Percentiles rank a stretch among this genome's conserved stretches.
Conservation (phyloP, 2,113 vertebrate species). For the Equus przewalskii region DNA sequence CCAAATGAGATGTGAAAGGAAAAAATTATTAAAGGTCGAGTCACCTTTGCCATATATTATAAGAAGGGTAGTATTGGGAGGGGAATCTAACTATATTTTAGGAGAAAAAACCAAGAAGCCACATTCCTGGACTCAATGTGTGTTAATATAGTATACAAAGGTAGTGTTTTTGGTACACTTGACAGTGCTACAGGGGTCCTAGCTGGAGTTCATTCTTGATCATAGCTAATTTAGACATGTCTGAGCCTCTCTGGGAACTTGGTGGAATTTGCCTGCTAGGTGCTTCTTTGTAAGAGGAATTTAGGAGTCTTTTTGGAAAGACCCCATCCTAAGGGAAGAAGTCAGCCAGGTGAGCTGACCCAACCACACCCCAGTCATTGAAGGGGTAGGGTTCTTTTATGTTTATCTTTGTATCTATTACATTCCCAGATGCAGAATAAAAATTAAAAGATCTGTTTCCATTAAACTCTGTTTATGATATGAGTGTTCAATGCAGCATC, state of each 20-base stretch:
- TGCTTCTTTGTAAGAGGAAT: conserved; percentile 19
- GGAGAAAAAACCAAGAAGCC: background rate
- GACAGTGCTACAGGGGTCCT: background rate
- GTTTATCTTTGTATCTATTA: background rate
- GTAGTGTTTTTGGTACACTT: background rate
- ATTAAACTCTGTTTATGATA: background rate
- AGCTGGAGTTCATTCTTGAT: background rate
- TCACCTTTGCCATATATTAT: conserved; percentile 38
- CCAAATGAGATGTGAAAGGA: conserved; percentile 55
- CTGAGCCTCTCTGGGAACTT: conserved; percentile 13
- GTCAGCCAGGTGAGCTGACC: background rate
- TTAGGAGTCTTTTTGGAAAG: background rate
- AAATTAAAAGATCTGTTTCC: background rate
- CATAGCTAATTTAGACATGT: conserved; percentile 13
- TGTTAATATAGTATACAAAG: background rate
- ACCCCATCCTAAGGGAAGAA: background rate
- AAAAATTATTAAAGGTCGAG: conserved; percentile 62
- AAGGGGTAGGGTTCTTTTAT: background rate
- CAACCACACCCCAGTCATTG: background rate
- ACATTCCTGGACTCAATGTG: conserved; percentile 9
- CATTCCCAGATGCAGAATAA: background rate
- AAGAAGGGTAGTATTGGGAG: background rate
- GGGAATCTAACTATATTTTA: background rate
- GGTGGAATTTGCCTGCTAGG: background rate
- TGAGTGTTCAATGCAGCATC: background rate